Evolutionary conservation across 2,113 vertebrate genomes (phyloP), one percentile per base, ranked within the genome.

Genomic region (Rhea pennata): DNA sequence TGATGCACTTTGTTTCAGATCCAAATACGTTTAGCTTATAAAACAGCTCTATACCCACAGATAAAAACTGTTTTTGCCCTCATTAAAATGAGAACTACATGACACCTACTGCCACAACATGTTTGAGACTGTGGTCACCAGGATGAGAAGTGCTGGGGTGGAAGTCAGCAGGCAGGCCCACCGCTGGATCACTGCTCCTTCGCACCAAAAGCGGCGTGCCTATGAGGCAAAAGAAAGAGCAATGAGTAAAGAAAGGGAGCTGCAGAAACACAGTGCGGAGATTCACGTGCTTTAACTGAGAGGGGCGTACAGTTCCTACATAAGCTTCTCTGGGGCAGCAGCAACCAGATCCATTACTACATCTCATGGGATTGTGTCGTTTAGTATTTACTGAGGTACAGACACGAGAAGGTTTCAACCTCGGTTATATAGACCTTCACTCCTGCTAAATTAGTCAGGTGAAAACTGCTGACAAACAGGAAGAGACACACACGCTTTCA

Each of bases 141-240:
- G 81, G 92, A 81, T 98, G 97, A 72, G 98, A 93, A 83, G 98
- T 31, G 50, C 98, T 98, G 12, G 95, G 93, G n/a, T 96, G 97
- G 73, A 97, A 95, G 69, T 99, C 98, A 78, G 96, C 77, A 29
- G 98, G 95, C 23, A 98, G 98, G 14, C 97, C 96, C 69, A 99
- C 92, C 12, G 97, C 98, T 33, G 99, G 99, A 93, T 99, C 99
- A 81, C 99, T 99, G 98, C 99, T 99, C 95, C 99, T 99, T 95
- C 99, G 98, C 69, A 99, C 99, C 93, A 99, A 95, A 81, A 99
- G 98, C 2, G 99, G 99, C 15, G 99, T 99, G 91, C 98, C 99
- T 99, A 89, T 1, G 23, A 84, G 79, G 95, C 88, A 96, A 96
- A 97, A 87, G 0, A 16, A 89, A 95, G 77, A 90, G 78, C 64